Evolutionary conservation across 2,888 invertebrate genomes (phyloP).

Genomic region (Orthosia incerta): DNA sequence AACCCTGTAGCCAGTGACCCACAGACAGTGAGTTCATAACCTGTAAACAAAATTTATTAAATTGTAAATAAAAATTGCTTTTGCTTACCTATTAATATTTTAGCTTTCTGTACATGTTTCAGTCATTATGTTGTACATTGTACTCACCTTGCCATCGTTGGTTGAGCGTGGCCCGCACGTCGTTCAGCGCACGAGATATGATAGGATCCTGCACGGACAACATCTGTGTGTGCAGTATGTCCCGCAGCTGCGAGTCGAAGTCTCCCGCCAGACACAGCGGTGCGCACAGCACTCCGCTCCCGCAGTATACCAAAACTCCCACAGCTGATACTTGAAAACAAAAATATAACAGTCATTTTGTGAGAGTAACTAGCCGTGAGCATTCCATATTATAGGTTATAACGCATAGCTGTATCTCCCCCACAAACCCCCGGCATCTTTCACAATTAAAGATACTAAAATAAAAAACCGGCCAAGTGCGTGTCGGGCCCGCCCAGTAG

Average conservation of each 20-base stretch:
- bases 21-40: slow-evolving; percentile 41
- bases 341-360: background rate
- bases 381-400: too few species aligned
- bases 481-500: too few species aligned
- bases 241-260: too few species aligned
- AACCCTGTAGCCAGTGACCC: slow-evolving; percentile 64
- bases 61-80: background rate
- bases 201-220: background rate
- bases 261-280: background rate
- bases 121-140: too few species aligned
- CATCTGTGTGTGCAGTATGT: slow-evolving; percentile 1
- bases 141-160: slow-evolving; percentile 29
- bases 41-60: slow-evolving; percentile 41
- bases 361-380: too few species aligned
- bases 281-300: slow-evolving; percentile 12
- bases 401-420: too few species aligned
- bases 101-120: background rate
- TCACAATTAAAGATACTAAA: background rate
- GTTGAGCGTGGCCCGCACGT: slow-evolving; percentile 17
- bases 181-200: background rate
- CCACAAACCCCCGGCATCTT: too few species aligned
- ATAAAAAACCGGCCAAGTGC: background rate
- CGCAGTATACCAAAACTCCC: background rate
- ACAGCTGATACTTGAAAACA: background rate
- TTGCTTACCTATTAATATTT: background rate